These are phyloP conservation scores for Orycteropus afer DNA, from an alignment of 2,113 vertebrate genomes.

Conservation along the genomic window DNA sequence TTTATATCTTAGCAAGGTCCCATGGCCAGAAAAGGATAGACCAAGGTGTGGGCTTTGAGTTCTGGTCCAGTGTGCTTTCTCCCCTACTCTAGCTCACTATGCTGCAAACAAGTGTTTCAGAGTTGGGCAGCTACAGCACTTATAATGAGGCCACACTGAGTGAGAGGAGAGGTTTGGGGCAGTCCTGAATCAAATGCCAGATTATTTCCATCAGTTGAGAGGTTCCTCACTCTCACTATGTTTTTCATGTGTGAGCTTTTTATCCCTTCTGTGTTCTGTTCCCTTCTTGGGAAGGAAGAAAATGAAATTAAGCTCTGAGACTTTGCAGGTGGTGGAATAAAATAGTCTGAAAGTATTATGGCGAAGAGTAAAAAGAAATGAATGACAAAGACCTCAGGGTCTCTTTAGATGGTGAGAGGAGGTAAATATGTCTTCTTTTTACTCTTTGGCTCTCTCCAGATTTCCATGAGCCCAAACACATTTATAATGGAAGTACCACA, in stretches of 20 bases:
- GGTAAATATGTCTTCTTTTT: neutral
- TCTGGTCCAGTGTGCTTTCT: neutral
- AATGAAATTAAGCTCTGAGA: conserved; percentile 5
- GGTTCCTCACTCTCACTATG: neutral
- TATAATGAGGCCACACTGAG: accelerated
- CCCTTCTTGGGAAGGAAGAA: neutral
- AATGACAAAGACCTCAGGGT: accelerated
- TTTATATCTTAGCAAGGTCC: neutral
- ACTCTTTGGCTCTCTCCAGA: neutral
- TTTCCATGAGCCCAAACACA: neutral
- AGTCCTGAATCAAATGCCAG: accelerated
- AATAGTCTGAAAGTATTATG: neutral
- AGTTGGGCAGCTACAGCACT: accelerated
- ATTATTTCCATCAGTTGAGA: too few species aligned
- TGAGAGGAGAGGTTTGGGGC: neutral
- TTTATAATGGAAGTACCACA: neutral
- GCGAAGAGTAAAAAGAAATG: neutral
- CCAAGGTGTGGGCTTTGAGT: neutral
- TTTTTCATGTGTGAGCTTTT: neutral
- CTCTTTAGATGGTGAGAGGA: neutral
- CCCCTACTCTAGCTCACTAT: neutral
- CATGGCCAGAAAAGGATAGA: neutral
- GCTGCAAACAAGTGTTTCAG: neutral
- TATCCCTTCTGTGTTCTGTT: neutral
- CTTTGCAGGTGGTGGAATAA: neutral